Conservation (phyloP, 1,140 invertebrate species). For the Nasonia giraulti region DNA sequence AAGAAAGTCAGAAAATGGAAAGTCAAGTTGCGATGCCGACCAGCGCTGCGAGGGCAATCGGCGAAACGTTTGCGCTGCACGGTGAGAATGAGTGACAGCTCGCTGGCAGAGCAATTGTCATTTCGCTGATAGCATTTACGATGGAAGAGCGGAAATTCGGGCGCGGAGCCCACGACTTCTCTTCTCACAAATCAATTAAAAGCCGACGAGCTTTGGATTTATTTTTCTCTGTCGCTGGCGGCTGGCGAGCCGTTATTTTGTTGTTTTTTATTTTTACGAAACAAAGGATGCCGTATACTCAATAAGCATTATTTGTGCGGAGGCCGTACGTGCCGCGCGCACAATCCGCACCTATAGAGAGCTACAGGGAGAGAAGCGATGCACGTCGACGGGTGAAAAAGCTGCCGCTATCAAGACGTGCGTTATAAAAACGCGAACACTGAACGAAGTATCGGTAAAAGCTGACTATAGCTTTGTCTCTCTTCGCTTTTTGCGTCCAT, state of each 20-base stretch:
- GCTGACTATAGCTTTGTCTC: background rate
- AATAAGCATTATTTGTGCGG: background rate
- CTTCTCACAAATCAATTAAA: too few relatives aligned
- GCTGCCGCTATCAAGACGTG: background rate
- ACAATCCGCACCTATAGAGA: background rate
- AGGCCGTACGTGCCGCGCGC: background rate
- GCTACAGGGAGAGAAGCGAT: background rate
- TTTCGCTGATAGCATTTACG: too few relatives aligned
- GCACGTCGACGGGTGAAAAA: background rate
- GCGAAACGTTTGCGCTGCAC: too few relatives aligned
- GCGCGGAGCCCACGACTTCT: too few relatives aligned
- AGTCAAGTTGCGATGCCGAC: too few relatives aligned
- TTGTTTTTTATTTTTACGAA: background rate
- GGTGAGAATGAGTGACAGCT: too few relatives aligned
- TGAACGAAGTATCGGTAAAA: slow-evolving; percentile 9
- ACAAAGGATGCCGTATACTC: background rate
- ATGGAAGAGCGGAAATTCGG: too few relatives aligned
- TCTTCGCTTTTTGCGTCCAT: background rate
- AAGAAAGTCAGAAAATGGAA: too few relatives aligned
- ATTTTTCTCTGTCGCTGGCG: too few relatives aligned
- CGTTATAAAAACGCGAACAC: background rate
- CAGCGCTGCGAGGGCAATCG: too few relatives aligned
- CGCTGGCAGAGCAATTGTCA: too few relatives aligned
- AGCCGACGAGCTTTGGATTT: too few relatives aligned
- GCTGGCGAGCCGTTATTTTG: background rate